Conservation (phyloP, 1,140 invertebrate genomes). For the Ridgeia piscesae region DNA sequence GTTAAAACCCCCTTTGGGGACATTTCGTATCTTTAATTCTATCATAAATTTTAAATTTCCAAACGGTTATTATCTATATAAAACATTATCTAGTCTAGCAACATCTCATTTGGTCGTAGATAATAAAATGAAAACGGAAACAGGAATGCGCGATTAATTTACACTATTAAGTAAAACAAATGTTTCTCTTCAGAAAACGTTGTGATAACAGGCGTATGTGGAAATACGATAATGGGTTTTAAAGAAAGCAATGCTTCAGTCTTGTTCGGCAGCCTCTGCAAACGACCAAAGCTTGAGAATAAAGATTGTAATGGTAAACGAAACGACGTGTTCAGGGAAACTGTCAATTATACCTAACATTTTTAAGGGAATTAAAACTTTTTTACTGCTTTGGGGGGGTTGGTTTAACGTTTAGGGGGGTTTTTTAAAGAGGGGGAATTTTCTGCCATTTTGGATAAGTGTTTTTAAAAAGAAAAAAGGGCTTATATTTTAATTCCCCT, state of each 20-base stretch:
- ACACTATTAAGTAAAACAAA: background rate
- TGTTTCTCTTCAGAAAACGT: background rate
- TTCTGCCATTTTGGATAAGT: no score
- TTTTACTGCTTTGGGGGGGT: background rate
- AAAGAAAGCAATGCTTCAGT: background rate
- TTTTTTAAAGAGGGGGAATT: no score
- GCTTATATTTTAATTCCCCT: no score
- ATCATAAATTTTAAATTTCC: background rate
- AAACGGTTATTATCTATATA: no score
- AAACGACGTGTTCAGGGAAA: no score
- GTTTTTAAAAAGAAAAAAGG: no score
- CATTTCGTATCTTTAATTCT: background rate
- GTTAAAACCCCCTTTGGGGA: background rate
- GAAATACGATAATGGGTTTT: background rate
- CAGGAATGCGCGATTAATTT: background rate
- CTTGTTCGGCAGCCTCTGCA: background rate
- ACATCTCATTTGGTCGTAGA: background rate
- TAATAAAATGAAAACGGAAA: background rate
- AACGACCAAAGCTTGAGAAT: background rate
- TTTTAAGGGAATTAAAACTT: background rate
- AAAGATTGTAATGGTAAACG: no score
- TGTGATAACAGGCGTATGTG: background rate
- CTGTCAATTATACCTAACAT: no score
- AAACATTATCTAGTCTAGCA: background rate
- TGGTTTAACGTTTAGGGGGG: background rate